Percentiles rank a stretch among this genome's conserved stretches.
phyloP scores from a whole-genome alignment of 2,888 invertebrate species.

The Torymus aiolomorphi region DNA sequence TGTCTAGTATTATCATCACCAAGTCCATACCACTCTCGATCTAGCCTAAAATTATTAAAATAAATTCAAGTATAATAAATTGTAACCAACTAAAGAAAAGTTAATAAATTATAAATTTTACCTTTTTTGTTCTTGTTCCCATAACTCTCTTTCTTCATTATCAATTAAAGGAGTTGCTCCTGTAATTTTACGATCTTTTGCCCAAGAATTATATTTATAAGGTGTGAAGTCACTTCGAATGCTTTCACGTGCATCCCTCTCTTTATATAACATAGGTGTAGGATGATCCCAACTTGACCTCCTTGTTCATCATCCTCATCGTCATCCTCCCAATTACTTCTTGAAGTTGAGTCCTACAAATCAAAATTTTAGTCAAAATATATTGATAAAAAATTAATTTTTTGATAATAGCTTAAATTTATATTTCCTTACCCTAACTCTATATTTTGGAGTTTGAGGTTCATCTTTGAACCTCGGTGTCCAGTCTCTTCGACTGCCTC shows the following conservation, averaged over 20 bases:
- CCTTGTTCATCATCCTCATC: constrained; percentile 80
- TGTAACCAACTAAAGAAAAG: not conserved
- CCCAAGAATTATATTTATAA: constrained; percentile 90
- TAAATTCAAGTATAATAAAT: constrained; percentile 1
- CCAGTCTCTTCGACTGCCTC: constrained; percentile 64
- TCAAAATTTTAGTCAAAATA: constrained; percentile 19
- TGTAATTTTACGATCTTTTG: constrained; percentile 81
- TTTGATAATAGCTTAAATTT: not conserved
- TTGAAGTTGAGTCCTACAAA: constrained; percentile 78
- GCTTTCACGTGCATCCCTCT: constrained; percentile 72
- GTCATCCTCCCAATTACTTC: constrained; percentile 88
- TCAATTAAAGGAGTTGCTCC: constrained; percentile 81
- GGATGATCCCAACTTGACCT: constrained; percentile 95
- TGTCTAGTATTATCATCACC: constrained; percentile 97
- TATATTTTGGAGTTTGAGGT: constrained; percentile 86
- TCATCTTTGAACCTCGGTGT: constrained; percentile 87
- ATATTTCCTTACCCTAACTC: constrained; percentile 71
- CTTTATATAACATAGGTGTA: constrained; percentile 83
- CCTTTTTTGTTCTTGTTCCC: constrained; percentile 91
- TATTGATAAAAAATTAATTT: not conserved
- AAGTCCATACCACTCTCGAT: constrained; percentile 97
- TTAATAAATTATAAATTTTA: constrained; percentile 39
- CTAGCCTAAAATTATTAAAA: constrained; percentile 78
- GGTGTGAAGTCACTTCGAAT: constrained; percentile 84
- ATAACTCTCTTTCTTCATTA: constrained; percentile 84